These are phyloP conservation scores for Ctenosaura bakeri DNA, from an alignment of 2,797 vertebrate species.

Conservation along the genomic window DNA sequence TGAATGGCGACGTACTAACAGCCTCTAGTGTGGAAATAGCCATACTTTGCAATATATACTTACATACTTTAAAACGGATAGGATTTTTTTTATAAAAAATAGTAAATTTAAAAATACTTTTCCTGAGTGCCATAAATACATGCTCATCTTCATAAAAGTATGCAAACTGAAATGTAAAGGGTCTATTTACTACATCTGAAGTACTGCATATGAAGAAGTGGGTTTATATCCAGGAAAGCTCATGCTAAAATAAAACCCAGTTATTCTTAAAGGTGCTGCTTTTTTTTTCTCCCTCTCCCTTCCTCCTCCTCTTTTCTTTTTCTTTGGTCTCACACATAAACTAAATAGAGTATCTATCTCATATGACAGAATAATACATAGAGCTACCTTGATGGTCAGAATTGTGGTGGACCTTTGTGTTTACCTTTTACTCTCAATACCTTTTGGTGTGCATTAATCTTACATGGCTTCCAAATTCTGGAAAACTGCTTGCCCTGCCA, in stretches of 20 bases:
- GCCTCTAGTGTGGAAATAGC: too few relatives aligned
- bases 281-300: too few relatives aligned
- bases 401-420: neutral
- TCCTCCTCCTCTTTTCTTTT: too few relatives aligned
- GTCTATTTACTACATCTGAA: neutral
- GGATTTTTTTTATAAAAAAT: neutral
- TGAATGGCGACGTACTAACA: too few relatives aligned
- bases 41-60: neutral
- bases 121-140: neutral
- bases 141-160: neutral
- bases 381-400: neutral
- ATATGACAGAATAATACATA: neutral
- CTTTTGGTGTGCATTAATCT: neutral
- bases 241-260: neutral
- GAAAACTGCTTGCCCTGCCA: neutral
- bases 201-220: neutral
- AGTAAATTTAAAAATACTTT: neutral
- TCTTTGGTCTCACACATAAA: too few relatives aligned
- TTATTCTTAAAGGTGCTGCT: too few relatives aligned
- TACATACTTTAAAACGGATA: neutral
- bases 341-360: neutral
- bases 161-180: neutral
- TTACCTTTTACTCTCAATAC: neutral
- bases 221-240: too few relatives aligned
- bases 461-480: neutral